A percentile compares a stretch with the other conserved stretches of the same genome.
Evolutionary conservation across 2,113 vertebrate species (phyloP).

Genomic region (Nyctereutes procyonoides): DNA sequence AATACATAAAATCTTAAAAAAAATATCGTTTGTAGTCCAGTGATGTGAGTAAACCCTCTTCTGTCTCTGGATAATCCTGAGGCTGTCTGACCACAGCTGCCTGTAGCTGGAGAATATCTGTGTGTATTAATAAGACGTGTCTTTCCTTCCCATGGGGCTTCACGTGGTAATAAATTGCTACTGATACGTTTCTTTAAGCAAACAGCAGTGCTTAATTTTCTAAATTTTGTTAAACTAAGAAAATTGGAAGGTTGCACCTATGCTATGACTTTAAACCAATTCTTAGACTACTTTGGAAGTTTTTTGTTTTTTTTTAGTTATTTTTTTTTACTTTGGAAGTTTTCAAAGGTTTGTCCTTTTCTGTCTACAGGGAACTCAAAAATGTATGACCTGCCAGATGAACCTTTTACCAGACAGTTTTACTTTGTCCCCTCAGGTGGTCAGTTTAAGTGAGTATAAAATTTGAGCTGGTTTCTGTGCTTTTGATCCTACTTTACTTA

Average conservation of each 20-base stretch:
- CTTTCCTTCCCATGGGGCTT: neutral
- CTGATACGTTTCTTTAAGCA: neutral
- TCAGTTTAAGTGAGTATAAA: slow-evolving; percentile 86
- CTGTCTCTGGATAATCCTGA: neutral
- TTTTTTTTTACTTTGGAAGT: neutral
- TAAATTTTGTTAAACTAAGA: slow-evolving; percentile 6
- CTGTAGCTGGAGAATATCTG: neutral
- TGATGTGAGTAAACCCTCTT: neutral
- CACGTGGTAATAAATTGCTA: neutral
- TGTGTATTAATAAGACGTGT: neutral
- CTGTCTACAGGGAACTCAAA: slow-evolving; percentile 84
- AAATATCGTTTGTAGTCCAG: neutral
- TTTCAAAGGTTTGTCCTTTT: slow-evolving; percentile 70
- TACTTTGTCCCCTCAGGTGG: slow-evolving; percentile 88
- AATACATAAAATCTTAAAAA: no score
- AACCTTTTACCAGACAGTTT: slow-evolving; percentile 86
- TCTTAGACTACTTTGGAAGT: neutral
- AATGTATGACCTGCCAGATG: slow-evolving; percentile 84
- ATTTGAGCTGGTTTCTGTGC: neutral
- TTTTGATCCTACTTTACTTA: neutral
- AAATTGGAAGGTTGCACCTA: neutral
- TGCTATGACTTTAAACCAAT: neutral
- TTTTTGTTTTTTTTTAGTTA: no score
- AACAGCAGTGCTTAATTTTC: neutral
- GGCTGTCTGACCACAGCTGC: neutral